Evolutionary conservation across 2,797 vertebrate species (phyloP).

Genomic region (Pseudocheirus occidentalis): DNA sequence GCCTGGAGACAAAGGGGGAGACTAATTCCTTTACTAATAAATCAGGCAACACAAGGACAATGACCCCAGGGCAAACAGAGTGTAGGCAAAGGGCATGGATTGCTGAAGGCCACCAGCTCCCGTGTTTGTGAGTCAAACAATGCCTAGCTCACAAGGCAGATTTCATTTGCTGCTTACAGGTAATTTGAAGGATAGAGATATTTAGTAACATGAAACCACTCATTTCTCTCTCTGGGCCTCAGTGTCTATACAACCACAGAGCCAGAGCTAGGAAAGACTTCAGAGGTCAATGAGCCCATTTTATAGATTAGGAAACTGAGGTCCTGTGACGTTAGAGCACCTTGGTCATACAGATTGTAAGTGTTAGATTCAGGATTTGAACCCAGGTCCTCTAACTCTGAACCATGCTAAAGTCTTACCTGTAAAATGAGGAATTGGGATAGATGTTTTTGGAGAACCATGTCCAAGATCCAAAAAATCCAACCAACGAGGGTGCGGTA

Average conservation of each 20-base stretch:
- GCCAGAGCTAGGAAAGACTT: not conserved
- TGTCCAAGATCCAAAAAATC: slow-evolving; percentile 5
- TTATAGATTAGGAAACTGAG: not conserved
- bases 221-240: not conserved
- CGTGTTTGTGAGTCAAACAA: not conserved
- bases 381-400: not conserved
- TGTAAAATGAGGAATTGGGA: not conserved
- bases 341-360: not conserved
- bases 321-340: not conserved
- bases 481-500: not conserved
- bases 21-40: not conserved
- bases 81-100: not conserved
- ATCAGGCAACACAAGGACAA: not conserved
- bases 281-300: not conserved
- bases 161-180: not conserved
- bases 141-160: not conserved
- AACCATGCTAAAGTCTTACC: not conserved
- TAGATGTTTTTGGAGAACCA: slow-evolving; percentile 19
- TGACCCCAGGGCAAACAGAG: not conserved
- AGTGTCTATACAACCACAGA: not conserved
- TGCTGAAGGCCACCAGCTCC: not conserved
- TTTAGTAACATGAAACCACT: not conserved
- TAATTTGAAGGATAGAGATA: not conserved
- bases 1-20: not conserved
- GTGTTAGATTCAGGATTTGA: not conserved